A percentile compares a stretch with the other conserved stretches of the same genome.
These are phyloP conservation scores for Agapornis roseicollis DNA, from an alignment of 2,113 vertebrate species.

Conservation along the genomic window DNA sequence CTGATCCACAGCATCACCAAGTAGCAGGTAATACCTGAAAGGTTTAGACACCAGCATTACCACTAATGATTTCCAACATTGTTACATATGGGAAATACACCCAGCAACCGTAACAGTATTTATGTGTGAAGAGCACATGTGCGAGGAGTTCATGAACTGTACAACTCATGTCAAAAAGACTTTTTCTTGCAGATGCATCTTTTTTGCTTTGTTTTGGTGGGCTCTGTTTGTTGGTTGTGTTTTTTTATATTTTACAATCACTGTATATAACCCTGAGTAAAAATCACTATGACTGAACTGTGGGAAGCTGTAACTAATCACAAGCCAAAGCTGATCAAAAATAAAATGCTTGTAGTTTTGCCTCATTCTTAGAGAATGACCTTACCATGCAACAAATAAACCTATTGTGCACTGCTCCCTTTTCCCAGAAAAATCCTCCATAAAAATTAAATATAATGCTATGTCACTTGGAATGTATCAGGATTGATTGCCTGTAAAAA, in stretches of 20 bases:
- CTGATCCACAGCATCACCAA: neutral
- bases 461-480: neutral
- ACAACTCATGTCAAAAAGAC: neutral
- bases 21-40: neutral
- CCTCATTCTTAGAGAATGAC: slow-evolving; percentile 26
- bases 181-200: neutral
- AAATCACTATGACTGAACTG: neutral
- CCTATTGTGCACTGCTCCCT: neutral
- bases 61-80: neutral
- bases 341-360: neutral
- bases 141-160: neutral
- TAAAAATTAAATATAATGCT: slow-evolving; percentile 26
- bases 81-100: neutral
- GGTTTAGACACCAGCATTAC: neutral
- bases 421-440: neutral
- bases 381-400: neutral
- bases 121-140: neutral
- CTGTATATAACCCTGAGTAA: neutral
- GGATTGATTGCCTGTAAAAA: neutral
- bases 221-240: neutral
- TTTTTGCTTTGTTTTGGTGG: neutral
- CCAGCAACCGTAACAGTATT: neutral
- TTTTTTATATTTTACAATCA: neutral
- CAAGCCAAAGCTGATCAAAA: neutral
- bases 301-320: slow-evolving; percentile 18